Conservation (phyloP, 2,113 vertebrate species). For the Edolisoma coerulescens region DNA sequence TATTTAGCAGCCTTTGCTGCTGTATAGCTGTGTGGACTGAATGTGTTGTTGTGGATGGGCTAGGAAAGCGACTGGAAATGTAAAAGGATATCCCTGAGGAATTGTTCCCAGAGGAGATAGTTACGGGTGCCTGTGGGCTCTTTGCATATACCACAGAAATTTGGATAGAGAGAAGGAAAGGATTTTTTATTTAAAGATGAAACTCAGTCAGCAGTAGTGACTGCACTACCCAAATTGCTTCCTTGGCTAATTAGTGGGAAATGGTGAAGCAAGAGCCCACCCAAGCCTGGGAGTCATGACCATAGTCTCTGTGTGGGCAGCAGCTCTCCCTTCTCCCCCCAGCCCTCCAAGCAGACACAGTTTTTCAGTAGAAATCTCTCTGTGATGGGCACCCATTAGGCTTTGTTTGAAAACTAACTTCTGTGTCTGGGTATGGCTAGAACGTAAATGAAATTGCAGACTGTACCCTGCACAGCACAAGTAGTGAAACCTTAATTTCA, state of each 20-base stretch:
- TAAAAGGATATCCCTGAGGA: neutral
- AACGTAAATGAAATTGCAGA: neutral
- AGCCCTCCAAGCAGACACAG: neutral
- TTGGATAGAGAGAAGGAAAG: neutral
- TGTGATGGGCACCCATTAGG: neutral
- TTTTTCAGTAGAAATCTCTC: neutral
- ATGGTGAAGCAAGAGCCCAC: neutral
- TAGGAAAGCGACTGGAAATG: neutral
- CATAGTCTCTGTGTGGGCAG: neutral
- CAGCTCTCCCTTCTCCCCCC: neutral
- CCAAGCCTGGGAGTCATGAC: no score
- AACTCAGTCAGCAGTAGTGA: neutral
- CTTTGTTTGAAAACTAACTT: neutral
- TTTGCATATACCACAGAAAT: neutral
- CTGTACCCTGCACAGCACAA: neutral
- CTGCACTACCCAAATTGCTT: neutral
- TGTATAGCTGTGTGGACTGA: neutral
- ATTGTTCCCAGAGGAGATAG: neutral
- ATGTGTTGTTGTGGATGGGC: neutral
- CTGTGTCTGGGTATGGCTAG: accelerated
- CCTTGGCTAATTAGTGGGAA: neutral
- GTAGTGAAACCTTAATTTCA: neutral
- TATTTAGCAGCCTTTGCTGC: neutral
- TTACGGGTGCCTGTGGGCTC: neutral
- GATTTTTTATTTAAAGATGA: neutral